Percentiles rank a stretch among this genome's conserved stretches.
Conservation (phyloP, 2,113 vertebrate genomes). For the Phylloscopus trochilus region DNA sequence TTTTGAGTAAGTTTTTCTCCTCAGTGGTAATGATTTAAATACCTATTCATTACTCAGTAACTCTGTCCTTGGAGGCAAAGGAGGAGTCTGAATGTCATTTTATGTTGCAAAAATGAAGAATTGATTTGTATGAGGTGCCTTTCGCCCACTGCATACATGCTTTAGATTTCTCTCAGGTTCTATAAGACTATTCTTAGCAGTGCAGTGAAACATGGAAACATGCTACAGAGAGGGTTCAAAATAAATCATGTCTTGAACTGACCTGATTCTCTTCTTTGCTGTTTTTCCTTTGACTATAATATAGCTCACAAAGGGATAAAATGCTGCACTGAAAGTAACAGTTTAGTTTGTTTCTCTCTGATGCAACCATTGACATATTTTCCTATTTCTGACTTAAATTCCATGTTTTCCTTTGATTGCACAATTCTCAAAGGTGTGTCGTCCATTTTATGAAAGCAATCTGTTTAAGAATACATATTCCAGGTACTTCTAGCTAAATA, state of each 20-base stretch:
- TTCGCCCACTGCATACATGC: not conserved
- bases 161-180: not conserved
- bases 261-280: not conserved
- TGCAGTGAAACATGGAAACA: not conserved
- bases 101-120: not conserved
- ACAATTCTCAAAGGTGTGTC: not conserved
- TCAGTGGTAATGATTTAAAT: not conserved
- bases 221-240: not conserved
- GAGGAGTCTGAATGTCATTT: not conserved
- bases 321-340: not conserved
- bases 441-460: not conserved
- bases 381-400: not conserved
- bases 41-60: not conserved
- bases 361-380: not conserved
- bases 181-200: not conserved
- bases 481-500: not conserved
- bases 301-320: not conserved
- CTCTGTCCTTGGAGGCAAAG: not conserved
- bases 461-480: not conserved
- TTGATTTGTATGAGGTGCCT: not conserved
- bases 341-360: not conserved
- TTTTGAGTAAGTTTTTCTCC: not conserved
- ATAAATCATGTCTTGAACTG: not conserved
- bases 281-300: not conserved
- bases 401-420: not conserved